phyloP scores from a whole-genome alignment of 2,113 vertebrate genomes.

The Caloenas nicobarica region DNA sequence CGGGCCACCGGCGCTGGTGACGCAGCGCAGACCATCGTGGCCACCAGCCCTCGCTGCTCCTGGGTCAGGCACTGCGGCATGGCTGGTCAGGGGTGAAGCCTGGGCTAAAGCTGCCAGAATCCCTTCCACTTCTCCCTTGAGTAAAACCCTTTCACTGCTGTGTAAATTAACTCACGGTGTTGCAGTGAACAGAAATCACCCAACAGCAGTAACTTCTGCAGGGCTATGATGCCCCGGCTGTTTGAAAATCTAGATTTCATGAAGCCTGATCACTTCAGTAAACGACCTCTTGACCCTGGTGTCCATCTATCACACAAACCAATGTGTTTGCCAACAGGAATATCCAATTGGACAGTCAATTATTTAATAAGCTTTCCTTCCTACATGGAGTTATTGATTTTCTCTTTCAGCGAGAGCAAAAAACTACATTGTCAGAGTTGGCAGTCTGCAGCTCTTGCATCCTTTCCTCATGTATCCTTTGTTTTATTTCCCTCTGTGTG shows the following conservation, averaged over 20 bases:
- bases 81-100: accelerated
- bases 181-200: background rate
- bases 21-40: background rate
- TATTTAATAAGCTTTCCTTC: conserved; percentile 47
- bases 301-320: conserved; percentile 20
- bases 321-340: conserved; percentile 1
- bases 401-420: conserved; percentile 16
- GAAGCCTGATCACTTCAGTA: conserved; percentile 21
- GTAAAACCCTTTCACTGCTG: background rate
- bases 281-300: background rate
- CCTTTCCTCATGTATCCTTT: background rate
- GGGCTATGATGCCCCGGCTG: background rate
- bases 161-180: accelerated
- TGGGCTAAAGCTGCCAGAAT: background rate
- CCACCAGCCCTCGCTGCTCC: background rate
- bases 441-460: background rate
- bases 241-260: conserved; percentile 28
- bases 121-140: background rate
- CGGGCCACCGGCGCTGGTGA: accelerated
- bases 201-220: background rate
- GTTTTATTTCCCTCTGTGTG: conserved; percentile 31
- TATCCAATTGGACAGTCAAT: conserved; percentile 15
- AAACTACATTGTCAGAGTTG: conserved; percentile 32
- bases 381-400: conserved; percentile 39
- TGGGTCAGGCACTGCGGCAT: accelerated